Evolutionary conservation across 92 coral and sea anemone species (phyloP).

Genomic region (Virgularia gustaviana): DNA sequence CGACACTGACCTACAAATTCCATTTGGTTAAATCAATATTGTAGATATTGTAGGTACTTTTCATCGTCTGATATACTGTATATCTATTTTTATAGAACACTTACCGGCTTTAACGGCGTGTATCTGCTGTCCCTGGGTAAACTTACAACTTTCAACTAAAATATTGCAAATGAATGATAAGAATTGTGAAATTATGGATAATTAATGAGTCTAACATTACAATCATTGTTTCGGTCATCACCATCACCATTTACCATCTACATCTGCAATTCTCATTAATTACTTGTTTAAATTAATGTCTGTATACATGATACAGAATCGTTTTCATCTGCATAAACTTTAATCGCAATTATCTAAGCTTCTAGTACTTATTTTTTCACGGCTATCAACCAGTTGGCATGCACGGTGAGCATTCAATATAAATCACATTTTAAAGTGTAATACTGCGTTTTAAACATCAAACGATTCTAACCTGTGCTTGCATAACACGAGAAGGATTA

Average conservation of each 20-base stretch:
- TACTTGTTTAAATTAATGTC: no score
- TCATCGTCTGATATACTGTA: background rate
- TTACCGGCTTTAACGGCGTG: constrained; percentile 82
- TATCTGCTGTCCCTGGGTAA: constrained; percentile 87
- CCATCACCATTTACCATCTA: no score
- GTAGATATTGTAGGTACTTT: background rate
- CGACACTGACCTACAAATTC: constrained; percentile 62
- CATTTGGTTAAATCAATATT: background rate
- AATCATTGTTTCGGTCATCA: no score
- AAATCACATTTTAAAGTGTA: background rate
- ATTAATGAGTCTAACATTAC: no score
- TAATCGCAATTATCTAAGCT: no score
- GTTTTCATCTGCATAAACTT: no score
- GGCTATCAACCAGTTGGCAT: background rate
- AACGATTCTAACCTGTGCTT: constrained; percentile 68
- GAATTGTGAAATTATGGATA: no score
- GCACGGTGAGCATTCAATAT: background rate
- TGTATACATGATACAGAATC: no score
- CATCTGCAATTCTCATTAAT: no score
- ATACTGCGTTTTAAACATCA: background rate
- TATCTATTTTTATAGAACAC: no score
- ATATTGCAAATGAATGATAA: no score
- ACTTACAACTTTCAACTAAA: constrained; percentile 77
- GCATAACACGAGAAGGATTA: constrained; percentile 91
- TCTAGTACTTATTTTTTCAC: no score